Conservation (phyloP, 2,888 invertebrate genomes). For the Pterostichus niger region DNA sequence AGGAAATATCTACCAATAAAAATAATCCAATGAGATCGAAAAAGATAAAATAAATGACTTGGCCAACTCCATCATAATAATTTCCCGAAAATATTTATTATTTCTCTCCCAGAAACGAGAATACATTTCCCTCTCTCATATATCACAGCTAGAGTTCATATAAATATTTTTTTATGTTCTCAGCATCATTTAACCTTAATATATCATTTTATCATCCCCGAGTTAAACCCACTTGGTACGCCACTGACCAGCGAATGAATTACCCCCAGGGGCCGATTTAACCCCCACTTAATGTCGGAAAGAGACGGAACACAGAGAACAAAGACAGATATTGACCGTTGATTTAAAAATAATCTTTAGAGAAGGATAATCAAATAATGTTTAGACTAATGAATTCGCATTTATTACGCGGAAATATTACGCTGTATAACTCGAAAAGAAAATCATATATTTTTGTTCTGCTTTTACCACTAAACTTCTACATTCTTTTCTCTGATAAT, state of each 20-base stretch:
- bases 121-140: conserved; percentile 5
- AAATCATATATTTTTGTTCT: too few relatives aligned
- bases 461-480: too few relatives aligned
- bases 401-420: too few relatives aligned
- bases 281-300: conserved; percentile 10
- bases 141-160: conserved; percentile 7
- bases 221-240: conserved; percentile 39
- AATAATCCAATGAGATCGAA: not conserved
- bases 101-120: not conserved
- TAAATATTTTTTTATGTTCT: conserved; percentile 53
- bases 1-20: not conserved
- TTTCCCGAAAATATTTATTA: conserved; percentile 37
- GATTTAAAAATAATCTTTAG: conserved; percentile 43
- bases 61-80: conserved; percentile 13
- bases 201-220: conserved; percentile 42
- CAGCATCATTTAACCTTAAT: conserved; percentile 50
- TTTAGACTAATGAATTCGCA: conserved; percentile 10
- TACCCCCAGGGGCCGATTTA: conserved; percentile 39
- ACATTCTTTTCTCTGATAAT: too few relatives aligned
- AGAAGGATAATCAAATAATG: conserved; percentile 36
- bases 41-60: not conserved
- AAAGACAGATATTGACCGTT: not conserved
- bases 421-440: too few relatives aligned
- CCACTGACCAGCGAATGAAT: conserved; percentile 45
- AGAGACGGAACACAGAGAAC: not conserved